Percentiles rank a stretch among this genome's conserved stretches.
phyloP scores from a whole-genome alignment of 64 coral and sea anemone species.

The Dendronephthya gigantea region DNA sequence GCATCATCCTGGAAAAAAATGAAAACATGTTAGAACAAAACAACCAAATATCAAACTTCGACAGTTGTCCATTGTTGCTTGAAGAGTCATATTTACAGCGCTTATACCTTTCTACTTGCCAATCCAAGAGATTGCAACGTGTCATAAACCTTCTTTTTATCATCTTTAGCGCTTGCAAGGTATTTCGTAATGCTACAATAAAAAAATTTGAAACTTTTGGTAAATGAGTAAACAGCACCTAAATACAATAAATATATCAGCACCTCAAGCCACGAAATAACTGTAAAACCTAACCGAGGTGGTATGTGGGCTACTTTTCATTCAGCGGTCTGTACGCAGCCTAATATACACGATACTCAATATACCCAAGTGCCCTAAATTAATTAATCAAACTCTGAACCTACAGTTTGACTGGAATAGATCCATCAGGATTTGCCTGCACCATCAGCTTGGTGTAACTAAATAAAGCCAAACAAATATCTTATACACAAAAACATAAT shows the following conservation, averaged over 20 bases:
- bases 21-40: neutral
- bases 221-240: neutral
- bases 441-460: neutral
- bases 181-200: neutral
- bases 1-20: neutral
- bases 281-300: too few relatives aligned
- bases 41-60: too few relatives aligned
- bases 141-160: constrained; percentile 11
- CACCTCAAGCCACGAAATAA: too few relatives aligned
- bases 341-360: too few relatives aligned
- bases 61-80: neutral
- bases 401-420: neutral
- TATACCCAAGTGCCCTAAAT: too few relatives aligned
- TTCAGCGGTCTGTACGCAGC: too few relatives aligned
- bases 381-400: neutral
- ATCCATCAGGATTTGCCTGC: neutral
- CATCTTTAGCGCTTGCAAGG: neutral
- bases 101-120: neutral
- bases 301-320: too few relatives aligned
- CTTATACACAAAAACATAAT: too few relatives aligned
- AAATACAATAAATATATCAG: neutral
- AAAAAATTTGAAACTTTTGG: neutral
- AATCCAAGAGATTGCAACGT: neutral
- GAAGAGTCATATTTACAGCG: neutral
- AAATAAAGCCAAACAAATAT: too few relatives aligned